Percentiles rank a stretch among this genome's conserved stretches.
These are phyloP conservation scores for Liasis olivaceus DNA, from an alignment of 2,797 vertebrate genomes.

Conservation along the genomic window DNA sequence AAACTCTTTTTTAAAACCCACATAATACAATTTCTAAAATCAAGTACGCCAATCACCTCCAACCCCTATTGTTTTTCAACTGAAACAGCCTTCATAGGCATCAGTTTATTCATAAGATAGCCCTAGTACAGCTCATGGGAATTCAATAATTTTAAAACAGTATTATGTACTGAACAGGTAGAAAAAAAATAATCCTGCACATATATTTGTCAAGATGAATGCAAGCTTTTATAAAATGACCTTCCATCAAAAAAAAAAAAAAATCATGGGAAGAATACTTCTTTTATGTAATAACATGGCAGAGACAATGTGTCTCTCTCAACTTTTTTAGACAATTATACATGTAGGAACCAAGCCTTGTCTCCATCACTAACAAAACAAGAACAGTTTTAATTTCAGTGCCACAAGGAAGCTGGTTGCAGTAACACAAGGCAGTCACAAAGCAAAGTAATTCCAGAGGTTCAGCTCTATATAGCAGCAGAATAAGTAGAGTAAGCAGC, in stretches of 20 bases:
- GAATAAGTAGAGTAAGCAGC: background rate
- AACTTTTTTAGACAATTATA: background rate
- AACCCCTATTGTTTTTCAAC: background rate
- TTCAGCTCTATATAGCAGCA: background rate
- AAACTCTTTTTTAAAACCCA: background rate
- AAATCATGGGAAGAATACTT: background rate
- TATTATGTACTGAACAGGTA: background rate
- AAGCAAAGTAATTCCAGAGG: background rate
- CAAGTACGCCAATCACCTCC: background rate
- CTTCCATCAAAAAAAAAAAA: background rate
- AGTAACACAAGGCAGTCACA: background rate
- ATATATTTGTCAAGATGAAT: constrained; percentile 4
- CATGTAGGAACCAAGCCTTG: background rate
- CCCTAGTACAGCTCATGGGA: background rate
- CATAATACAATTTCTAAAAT: background rate
- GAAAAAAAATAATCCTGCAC: constrained; percentile 8
- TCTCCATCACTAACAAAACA: background rate
- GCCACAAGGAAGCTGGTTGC: background rate
- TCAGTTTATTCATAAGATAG: background rate
- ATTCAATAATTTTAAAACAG: constrained; percentile 5
- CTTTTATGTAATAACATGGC: background rate
- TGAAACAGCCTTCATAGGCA: background rate
- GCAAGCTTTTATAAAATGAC: background rate
- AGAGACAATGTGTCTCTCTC: background rate
- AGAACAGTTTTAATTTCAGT: background rate